These are phyloP conservation scores for Orchesellides sinensis DNA, from an alignment of 2,888 invertebrate species.

Conservation along the genomic window DNA sequence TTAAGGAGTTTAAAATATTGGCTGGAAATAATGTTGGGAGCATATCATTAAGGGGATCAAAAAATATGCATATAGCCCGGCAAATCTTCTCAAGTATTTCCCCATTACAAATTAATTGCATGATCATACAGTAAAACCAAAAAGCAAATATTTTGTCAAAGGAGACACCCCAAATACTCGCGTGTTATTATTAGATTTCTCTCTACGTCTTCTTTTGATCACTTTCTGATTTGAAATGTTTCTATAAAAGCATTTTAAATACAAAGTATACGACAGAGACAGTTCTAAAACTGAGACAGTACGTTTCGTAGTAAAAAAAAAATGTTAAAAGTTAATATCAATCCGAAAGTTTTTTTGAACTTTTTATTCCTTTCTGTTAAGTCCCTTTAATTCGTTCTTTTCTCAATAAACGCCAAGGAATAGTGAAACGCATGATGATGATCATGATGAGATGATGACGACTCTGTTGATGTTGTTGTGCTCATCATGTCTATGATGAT, in stretches of 20 bases:
- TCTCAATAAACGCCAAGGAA: constrained; percentile 10
- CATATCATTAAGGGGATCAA: too few relatives aligned
- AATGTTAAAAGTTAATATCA: background rate
- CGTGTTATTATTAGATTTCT: background rate
- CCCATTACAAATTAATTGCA: too few relatives aligned
- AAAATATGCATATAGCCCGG: too few relatives aligned
- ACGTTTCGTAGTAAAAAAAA: background rate
- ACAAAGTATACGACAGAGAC: too few relatives aligned
- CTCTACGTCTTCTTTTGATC: constrained; percentile 9
- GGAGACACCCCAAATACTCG: background rate
- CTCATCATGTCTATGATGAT: constrained; percentile 41
- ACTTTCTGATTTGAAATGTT: constrained; percentile 13
- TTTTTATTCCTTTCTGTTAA: too few relatives aligned
- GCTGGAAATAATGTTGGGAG: too few relatives aligned
- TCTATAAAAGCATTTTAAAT: too few relatives aligned
- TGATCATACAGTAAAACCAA: too few relatives aligned
- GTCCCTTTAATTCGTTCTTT: constrained; percentile 18
- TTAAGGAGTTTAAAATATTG: too few relatives aligned
- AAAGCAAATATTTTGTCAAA: background rate
- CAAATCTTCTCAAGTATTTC: too few relatives aligned
- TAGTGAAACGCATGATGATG: background rate
- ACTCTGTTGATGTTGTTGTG: too few relatives aligned
- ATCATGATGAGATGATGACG: constrained; percentile 47
- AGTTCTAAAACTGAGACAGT: background rate
- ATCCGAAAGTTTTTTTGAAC: too few relatives aligned